Evolutionary conservation across 2,797 vertebrate genomes (phyloP).

Genomic region (Vireo griseus): DNA sequence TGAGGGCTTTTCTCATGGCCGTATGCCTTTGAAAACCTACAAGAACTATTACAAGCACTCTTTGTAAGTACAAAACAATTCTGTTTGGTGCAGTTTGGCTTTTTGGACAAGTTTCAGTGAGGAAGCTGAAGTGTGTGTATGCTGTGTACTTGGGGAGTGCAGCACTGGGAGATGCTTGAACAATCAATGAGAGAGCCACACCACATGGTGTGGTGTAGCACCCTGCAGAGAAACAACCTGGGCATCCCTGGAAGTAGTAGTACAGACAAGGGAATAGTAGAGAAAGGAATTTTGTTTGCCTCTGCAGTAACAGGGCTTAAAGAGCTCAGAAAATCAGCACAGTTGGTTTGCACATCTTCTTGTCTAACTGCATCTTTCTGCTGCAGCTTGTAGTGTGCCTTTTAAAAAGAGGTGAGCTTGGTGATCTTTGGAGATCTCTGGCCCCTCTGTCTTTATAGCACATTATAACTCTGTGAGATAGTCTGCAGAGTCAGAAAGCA

Average conservation of each 20-base stretch:
- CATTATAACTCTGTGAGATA: neutral
- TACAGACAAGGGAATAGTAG: neutral
- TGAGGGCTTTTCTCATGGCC: neutral
- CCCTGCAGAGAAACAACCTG: neutral
- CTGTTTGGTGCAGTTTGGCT: neutral
- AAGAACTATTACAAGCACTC: neutral
- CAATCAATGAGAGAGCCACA: neutral
- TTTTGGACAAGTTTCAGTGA: neutral
- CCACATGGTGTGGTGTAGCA: neutral
- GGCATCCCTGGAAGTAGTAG: neutral
- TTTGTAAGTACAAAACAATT: neutral
- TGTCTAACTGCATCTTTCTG: neutral
- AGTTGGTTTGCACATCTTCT: neutral
- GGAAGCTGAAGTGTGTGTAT: neutral
- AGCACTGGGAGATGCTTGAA: neutral
- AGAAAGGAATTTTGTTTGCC: neutral
- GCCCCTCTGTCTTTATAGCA: neutral
- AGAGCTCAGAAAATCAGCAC: neutral
- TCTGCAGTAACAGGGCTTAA: neutral
- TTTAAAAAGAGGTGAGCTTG: neutral
- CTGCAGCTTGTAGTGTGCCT: neutral
- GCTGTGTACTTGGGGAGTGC: neutral
- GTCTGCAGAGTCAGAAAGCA: neutral
- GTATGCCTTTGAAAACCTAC: neutral
- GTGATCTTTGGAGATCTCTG: neutral